A percentile compares a stretch with the other conserved stretches of the same genome.
Conservation (phyloP, 2,888 invertebrate genomes). For the Rhaphigaster nebulosa region DNA sequence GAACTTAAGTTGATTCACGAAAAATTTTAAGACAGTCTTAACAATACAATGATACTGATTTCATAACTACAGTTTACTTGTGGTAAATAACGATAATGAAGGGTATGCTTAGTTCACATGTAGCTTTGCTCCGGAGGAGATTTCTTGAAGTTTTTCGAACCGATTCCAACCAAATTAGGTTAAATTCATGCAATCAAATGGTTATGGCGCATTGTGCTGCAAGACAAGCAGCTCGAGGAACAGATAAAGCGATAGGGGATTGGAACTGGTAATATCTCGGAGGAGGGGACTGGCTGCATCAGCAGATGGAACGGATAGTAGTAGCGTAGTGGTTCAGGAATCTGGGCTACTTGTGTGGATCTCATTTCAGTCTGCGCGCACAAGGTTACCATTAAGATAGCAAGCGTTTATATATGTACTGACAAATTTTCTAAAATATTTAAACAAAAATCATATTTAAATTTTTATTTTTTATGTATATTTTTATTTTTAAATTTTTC, state of each 20-base stretch:
- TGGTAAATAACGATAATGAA: too few relatives aligned
- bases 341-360: not conserved
- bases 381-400: not conserved
- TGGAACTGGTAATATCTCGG: not conserved
- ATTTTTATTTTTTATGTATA: too few relatives aligned
- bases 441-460: too few relatives aligned
- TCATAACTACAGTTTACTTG: too few relatives aligned
- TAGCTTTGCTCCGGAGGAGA: not conserved
- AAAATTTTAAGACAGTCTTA: too few relatives aligned
- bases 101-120: not conserved
- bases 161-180: not conserved
- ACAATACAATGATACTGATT: too few relatives aligned
- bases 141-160: not conserved
- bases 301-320: slow-evolving; percentile 8
- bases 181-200: not conserved
- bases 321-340: not conserved
- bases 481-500: too few relatives aligned
- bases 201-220: not conserved
- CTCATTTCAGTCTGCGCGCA: not conserved
- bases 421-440: too few relatives aligned
- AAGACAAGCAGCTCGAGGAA: not conserved
- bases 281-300: not conserved
- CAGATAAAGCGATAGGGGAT: not conserved
- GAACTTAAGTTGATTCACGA: too few relatives aligned
- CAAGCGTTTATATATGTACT: not conserved